Conservation (phyloP, 2,797 vertebrate species). For the Otolemur crassicaudatus region DNA sequence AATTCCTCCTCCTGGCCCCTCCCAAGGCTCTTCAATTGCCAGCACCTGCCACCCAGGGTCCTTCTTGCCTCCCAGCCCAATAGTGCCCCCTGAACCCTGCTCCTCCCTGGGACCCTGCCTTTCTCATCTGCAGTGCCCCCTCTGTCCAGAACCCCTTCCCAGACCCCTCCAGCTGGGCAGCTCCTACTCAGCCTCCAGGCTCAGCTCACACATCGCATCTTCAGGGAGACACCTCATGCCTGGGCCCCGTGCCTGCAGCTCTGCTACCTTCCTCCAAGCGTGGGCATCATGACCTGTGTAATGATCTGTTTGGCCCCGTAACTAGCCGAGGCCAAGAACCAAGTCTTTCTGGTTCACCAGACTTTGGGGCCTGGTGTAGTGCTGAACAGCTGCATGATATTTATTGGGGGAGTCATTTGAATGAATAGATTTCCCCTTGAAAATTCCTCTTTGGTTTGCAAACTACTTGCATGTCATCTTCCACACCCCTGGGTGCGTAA, state of each 20-base stretch:
- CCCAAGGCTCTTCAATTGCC: not conserved
- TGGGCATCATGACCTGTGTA: too few species aligned
- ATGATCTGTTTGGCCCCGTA: not conserved
- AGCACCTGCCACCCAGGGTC: not conserved
- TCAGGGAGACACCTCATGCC: not conserved
- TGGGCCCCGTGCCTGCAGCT: not conserved
- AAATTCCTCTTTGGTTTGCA: not conserved
- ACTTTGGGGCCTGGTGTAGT: not conserved
- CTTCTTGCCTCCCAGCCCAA: not conserved
- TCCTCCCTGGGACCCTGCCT: accelerated
- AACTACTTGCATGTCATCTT: not conserved
- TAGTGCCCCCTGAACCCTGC: not conserved
- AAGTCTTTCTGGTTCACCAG: not conserved
- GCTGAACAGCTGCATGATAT: accelerated
- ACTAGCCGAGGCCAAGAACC: not conserved
- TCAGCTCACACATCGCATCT: not conserved
- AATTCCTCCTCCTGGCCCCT: too few species aligned
- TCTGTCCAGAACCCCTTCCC: not conserved
- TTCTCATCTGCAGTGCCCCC: not conserved
- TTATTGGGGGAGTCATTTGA: not conserved
- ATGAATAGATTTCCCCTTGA: not conserved
- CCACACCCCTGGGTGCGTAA: not conserved
- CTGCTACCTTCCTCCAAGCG: not conserved
- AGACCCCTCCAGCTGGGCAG: not conserved
- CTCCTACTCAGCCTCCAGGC: not conserved